These are phyloP conservation scores for Discoglossus pictus DNA, from an alignment of 2,797 vertebrate genomes.

Conservation along the genomic window DNA sequence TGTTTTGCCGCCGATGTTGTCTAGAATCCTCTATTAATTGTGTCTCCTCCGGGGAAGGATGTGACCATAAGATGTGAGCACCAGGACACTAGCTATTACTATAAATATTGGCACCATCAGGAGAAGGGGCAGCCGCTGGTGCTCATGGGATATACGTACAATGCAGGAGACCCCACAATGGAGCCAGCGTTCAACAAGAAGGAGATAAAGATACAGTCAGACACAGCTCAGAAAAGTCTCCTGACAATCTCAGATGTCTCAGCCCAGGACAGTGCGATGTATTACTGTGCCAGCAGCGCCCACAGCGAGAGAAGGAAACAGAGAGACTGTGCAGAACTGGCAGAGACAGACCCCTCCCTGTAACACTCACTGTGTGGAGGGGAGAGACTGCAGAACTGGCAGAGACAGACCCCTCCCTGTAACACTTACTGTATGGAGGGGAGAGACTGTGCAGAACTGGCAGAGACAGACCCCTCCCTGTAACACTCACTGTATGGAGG, in stretches of 20 bases:
- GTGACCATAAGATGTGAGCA: constrained; percentile 4
- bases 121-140: not conserved
- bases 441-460: too few relatives aligned
- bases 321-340: constrained; percentile 14
- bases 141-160: constrained; percentile 4
- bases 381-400: too few relatives aligned
- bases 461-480: too few relatives aligned
- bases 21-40: not conserved
- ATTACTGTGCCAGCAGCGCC: constrained; percentile 30
- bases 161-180: not conserved
- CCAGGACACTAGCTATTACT: not conserved
- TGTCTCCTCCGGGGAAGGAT: not conserved
- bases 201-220: not conserved
- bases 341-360: not conserved
- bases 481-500: too few relatives aligned
- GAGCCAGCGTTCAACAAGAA: not conserved
- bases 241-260: not conserved
- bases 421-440: too few relatives aligned
- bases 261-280: not conserved
- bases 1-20: constrained; percentile 14
- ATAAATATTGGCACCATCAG: constrained; percentile 24
- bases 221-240: not conserved
- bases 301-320: not conserved
- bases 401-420: too few relatives aligned
- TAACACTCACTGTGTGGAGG: not conserved